Evolutionary conservation across 2,113 vertebrate species (phyloP).

Genomic region (Sceloporus tristichus): DNA sequence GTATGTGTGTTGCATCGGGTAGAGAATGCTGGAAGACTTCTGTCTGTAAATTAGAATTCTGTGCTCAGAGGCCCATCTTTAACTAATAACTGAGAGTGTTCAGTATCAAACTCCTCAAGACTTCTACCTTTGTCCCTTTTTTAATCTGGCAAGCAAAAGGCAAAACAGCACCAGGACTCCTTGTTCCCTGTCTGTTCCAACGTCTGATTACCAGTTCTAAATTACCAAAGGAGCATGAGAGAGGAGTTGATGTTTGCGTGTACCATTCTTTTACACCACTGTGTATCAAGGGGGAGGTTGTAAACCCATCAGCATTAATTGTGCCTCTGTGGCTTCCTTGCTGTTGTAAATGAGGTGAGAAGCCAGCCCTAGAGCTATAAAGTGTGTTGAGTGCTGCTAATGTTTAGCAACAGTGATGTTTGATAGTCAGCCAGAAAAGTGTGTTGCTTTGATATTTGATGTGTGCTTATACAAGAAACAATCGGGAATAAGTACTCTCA

Average conservation of each 20-base stretch:
- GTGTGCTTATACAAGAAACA: not conserved
- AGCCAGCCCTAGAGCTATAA: rapidly evolving
- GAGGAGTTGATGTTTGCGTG: not conserved
- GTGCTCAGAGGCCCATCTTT: constrained; percentile 14
- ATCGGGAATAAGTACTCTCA: too few relatives aligned
- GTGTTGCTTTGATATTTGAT: too few relatives aligned
- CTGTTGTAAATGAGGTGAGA: not conserved
- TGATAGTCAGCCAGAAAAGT: not conserved
- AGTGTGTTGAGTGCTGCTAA: not conserved
- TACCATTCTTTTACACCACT: constrained; percentile 21
- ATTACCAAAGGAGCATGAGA: constrained; percentile 34
- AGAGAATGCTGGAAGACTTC: not conserved
- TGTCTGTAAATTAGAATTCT: constrained; percentile 15
- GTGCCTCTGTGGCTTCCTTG: constrained; percentile 38
- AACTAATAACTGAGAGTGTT: constrained; percentile 6
- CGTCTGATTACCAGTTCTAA: constrained; percentile 22
- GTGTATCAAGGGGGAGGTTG: constrained; percentile 24
- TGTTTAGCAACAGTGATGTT: not conserved
- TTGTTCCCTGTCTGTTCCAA: constrained; percentile 35
- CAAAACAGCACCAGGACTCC: constrained; percentile 34
- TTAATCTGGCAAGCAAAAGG: constrained; percentile 45
- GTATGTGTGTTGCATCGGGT: too few relatives aligned
- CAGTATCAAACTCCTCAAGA: not conserved
- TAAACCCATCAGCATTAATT: constrained; percentile 15
- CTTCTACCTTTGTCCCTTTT: constrained; percentile 44